Evolutionary conservation across 2,113 vertebrate genomes (phyloP).

Genomic region (Hiodon alosoides): DNA sequence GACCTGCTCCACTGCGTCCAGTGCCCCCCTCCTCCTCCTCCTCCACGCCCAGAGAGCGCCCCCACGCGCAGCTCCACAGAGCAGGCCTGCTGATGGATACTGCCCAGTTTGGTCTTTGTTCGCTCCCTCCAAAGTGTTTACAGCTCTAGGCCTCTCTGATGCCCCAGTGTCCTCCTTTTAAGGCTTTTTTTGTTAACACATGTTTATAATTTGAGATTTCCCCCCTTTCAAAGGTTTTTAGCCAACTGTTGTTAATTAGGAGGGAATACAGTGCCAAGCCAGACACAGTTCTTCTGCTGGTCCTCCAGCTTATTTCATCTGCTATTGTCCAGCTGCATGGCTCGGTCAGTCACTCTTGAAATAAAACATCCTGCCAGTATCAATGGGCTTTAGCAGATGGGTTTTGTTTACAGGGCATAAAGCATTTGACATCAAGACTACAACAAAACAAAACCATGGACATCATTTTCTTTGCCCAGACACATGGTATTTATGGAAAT

Average conservation of each 20-base stretch:
- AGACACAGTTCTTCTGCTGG: constrained; percentile 37
- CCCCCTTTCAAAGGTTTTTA: constrained; percentile 53
- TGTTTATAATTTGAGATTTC: constrained; percentile 62
- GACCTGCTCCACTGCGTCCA: constrained; percentile 16
- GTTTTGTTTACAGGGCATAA: constrained; percentile 56
- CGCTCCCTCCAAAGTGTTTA: constrained; percentile 50
- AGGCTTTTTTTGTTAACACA: constrained; percentile 40
- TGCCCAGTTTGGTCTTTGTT: constrained; percentile 39
- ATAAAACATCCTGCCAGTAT: constrained; percentile 52
- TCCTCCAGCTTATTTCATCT: constrained; percentile 31
- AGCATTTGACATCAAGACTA: constrained; percentile 47
- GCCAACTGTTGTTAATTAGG: constrained; percentile 62
- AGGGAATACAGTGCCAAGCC: constrained; percentile 54
- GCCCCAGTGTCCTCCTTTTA: constrained; percentile 45
- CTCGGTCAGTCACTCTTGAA: constrained; percentile 47
- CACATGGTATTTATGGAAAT: constrained; percentile 55
- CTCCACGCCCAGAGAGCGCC: not conserved
- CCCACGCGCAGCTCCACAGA: constrained; percentile 14
- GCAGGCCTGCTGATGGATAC: constrained; percentile 28
- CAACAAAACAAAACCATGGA: constrained; percentile 46
- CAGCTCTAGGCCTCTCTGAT: constrained; percentile 42
- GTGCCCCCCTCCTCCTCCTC: constrained; percentile 1
- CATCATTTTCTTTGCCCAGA: constrained; percentile 16
- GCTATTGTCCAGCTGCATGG: constrained; percentile 17
- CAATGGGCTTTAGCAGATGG: constrained; percentile 58